Evolutionary conservation across 2,888 invertebrate genomes (phyloP), one percentile per base, ranked within the genome.

Genomic region (Drosophila ezoana): DNA sequence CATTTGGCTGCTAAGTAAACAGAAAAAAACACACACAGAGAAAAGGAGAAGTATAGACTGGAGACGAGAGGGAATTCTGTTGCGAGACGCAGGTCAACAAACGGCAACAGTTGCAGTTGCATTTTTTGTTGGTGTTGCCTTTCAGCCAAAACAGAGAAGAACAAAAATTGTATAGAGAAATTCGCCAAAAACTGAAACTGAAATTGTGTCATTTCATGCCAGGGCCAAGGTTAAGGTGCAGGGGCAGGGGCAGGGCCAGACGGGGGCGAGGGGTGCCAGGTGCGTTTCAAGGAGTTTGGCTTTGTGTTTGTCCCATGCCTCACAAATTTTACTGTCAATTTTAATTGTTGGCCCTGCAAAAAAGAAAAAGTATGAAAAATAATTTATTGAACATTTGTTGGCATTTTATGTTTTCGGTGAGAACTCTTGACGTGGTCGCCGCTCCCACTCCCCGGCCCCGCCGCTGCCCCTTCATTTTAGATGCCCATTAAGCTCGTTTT

Each of bases 151-250:
- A 49, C 6, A 49, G 41, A 60, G 61, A 61, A 43, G 37, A 51
- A 47, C 45, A 47, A 48, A 23, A 18, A 63, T 40, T 56, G 44
- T 48, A 52, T 16, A 59, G 45, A 32, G 38, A 53, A 68, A 68
- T 76, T 81, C 74, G 71, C 68, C 53, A 68, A 68, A 79, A 86
- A 89, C 44, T 76, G 83, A 82, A 89, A 83, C 76, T 86, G 80
- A 89, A 90, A 89, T 90, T 90, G 90, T 90, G 91, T 90, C 90
- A 91, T 86, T 90, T 90, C 81, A 89, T 90, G 91, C 82, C 83
- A 81, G 33, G 52, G 33, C 47, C 69, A 67, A 62, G 61, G 64
- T 48, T 53, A 70, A 38, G 32, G 13, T 47, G 32, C 48, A 4
- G 40, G 20, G 57, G 44, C 47, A 47, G 38, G 47, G 40, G 16